A percentile compares a stretch with the other conserved stretches of the same genome.
phyloP scores from a whole-genome alignment of 2,797 vertebrate species.

The Acipenser ruthenus region DNA sequence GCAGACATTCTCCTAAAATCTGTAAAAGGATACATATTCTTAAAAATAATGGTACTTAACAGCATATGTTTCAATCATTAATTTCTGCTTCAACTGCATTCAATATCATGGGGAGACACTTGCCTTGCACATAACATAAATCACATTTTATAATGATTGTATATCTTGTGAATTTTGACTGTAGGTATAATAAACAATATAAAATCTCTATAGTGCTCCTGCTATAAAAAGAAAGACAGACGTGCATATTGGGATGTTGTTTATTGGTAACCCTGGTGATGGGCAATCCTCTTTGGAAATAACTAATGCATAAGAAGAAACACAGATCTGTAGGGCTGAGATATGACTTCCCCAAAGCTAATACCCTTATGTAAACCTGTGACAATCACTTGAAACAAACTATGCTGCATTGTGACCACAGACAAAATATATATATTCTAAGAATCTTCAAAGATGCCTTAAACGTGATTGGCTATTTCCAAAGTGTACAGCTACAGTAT shows the following conservation, averaged over 20 bases:
- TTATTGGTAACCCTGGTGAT: slow-evolving; percentile 13
- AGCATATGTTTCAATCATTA: background rate
- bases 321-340: slow-evolving; percentile 20
- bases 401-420: slow-evolving; percentile 4
- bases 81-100: background rate
- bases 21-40: no score
- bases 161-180: slow-evolving; percentile 2
- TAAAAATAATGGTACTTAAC: no score
- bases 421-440: slow-evolving; percentile 12
- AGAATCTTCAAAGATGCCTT: slow-evolving; percentile 14
- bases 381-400: slow-evolving; percentile 20
- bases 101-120: background rate
- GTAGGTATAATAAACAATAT: background rate
- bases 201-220: background rate
- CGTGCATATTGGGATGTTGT: slow-evolving; percentile 14
- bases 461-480: slow-evolving; percentile 17
- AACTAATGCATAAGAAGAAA: slow-evolving; percentile 20
- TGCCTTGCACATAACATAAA: background rate
- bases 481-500: background rate
- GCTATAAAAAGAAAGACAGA: slow-evolving; percentile 9
- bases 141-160: background rate
- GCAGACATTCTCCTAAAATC: no score
- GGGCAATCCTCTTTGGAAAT: slow-evolving; percentile 23
- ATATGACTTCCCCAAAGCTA: slow-evolving; percentile 18
- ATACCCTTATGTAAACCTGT: slow-evolving; percentile 20